phyloP scores from a whole-genome alignment of 37 sponge, comb jelly and placozoan genomes.

The Agelas oroides region DNA sequence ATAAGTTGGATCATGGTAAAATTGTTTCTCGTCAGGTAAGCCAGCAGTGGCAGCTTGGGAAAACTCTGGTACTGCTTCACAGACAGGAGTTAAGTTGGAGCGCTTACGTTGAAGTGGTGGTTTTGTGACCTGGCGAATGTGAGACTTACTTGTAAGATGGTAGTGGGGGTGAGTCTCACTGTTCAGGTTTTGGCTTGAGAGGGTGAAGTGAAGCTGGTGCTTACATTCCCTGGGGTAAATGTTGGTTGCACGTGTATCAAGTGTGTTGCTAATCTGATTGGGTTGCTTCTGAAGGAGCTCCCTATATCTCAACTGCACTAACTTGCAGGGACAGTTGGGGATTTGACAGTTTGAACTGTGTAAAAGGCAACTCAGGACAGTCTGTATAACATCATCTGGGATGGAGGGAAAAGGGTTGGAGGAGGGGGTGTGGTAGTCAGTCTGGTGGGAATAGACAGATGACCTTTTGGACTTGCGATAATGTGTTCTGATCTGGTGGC shows the following conservation, averaged over 20 bases:
- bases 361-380: constrained; percentile 20
- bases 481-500: too few relatives aligned
- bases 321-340: constrained; percentile 20
- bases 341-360: constrained; percentile 32
- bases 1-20: too few relatives aligned
- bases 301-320: background rate
- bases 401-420: background rate
- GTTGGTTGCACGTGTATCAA: too few relatives aligned
- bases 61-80: background rate
- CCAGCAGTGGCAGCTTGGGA: too few relatives aligned
- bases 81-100: constrained; percentile 29
- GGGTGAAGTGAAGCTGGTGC: background rate
- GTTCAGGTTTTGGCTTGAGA: background rate
- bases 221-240: background rate
- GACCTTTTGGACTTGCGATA: too few relatives aligned
- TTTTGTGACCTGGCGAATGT: background rate
- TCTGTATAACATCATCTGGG: background rate
- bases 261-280: too few relatives aligned
- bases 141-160: constrained; percentile 13
- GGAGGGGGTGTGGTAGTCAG: background rate
- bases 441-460: too few relatives aligned
- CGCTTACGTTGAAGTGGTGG: background rate
- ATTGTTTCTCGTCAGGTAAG: too few relatives aligned
- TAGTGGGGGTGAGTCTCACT: constrained; percentile 33
- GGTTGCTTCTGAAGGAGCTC: background rate